phyloP scores from a whole-genome alignment of 2,113 vertebrate species.

The Mohoua ochrocephala region DNA sequence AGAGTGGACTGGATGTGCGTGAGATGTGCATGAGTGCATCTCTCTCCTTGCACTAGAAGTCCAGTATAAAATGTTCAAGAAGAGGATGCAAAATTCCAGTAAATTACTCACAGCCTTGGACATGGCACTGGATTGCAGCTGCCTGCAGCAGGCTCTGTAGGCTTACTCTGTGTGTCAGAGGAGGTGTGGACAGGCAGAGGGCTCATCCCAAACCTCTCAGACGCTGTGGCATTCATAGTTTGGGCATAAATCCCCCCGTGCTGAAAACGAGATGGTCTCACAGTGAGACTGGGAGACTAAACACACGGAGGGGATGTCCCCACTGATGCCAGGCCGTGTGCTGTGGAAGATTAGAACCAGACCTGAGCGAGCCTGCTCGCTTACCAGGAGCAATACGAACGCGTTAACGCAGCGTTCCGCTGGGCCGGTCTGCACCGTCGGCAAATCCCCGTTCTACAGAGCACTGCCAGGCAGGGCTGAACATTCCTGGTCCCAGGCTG shows the following conservation, averaged over 20 bases:
- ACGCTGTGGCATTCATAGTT: fast-evolving
- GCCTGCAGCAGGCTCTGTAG: not conserved
- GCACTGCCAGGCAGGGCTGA: not conserved
- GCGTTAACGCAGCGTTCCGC: fast-evolving
- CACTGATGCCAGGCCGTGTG: not conserved
- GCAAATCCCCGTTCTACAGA: not conserved
- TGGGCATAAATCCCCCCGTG: not conserved
- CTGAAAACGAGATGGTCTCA: not conserved
- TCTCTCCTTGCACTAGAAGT: not conserved
- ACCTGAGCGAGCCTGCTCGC: not conserved
- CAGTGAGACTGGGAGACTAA: not conserved
- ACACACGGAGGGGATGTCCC: not conserved
- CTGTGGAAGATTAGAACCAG: not conserved
- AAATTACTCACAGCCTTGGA: not conserved
- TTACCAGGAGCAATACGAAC: not conserved
- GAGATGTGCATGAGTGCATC: not conserved
- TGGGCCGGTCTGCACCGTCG: fast-evolving
- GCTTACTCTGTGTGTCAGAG: not conserved
- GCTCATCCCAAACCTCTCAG: not conserved
- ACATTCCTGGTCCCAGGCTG: not conserved
- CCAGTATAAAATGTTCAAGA: not conserved
- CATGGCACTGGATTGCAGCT: not conserved
- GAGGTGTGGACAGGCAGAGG: not conserved
- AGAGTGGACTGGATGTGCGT: not conserved
- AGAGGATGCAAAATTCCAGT: not conserved